Conservation (phyloP, 2,888 invertebrate species). For the Alentia gelatinosa region DNA sequence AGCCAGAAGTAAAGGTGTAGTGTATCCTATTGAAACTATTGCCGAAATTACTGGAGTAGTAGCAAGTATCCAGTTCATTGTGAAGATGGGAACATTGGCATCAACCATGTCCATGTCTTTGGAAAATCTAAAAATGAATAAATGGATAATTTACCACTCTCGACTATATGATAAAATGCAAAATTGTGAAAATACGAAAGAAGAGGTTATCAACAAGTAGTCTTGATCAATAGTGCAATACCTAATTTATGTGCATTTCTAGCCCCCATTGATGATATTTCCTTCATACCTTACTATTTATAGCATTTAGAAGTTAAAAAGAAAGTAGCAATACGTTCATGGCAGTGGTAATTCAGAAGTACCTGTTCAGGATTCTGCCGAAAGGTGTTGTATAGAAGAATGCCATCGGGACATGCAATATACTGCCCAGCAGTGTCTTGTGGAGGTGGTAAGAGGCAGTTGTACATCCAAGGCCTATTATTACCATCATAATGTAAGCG, state of each 20-base stretch:
- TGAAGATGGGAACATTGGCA: constrained; percentile 25
- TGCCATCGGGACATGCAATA: constrained; percentile 33
- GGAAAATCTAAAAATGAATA: constrained; percentile 33
- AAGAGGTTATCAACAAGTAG: too few species aligned
- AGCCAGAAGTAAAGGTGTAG: neutral
- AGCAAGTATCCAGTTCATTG: neutral
- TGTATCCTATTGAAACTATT: constrained; percentile 16
- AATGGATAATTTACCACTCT: neutral
- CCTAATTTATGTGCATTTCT: too few species aligned
- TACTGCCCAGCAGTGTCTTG: neutral
- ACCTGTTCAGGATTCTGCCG: constrained; percentile 51
- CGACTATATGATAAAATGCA: neutral
- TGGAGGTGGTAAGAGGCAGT: constrained; percentile 11
- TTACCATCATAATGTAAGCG: neutral
- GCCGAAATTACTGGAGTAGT: neutral
- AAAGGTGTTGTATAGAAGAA: constrained; percentile 54
- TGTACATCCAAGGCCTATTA: neutral
- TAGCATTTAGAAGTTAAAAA: too few species aligned
- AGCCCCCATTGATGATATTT: too few species aligned
- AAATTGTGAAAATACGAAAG: too few species aligned
- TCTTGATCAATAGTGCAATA: too few species aligned
- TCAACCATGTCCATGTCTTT: constrained; percentile 45
- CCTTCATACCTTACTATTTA: too few species aligned
- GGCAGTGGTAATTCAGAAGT: neutral
- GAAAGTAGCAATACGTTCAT: too few species aligned